A percentile compares a stretch with the other conserved stretches of the same genome.
Evolutionary conservation across 2,113 vertebrate genomes (phyloP).

Genomic region (Miniopterus natalensis): DNA sequence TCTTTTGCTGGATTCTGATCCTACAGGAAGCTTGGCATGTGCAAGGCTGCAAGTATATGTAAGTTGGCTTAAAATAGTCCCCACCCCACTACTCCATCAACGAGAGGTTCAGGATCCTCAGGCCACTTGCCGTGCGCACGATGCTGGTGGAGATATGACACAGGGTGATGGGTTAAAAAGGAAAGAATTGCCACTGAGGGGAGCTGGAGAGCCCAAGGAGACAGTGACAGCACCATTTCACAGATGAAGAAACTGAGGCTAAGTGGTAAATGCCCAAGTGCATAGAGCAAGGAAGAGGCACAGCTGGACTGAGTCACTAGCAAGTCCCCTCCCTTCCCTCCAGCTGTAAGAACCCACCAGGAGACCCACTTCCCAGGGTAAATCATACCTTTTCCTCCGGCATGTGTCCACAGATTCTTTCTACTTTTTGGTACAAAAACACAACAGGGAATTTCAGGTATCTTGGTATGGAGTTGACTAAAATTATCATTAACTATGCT

Average conservation of each 20-base stretch:
- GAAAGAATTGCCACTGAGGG: neutral
- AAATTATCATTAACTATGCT: neutral
- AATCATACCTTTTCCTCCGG: neutral
- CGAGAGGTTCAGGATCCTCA: neutral
- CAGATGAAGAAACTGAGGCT: neutral
- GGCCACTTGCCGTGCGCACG: no score
- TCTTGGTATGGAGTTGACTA: neutral
- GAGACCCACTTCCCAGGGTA: no score
- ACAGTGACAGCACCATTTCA: neutral
- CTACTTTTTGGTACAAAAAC: neutral
- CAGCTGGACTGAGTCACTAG: neutral
- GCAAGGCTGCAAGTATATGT: neutral
- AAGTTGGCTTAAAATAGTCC: neutral
- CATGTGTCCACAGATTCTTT: neutral
- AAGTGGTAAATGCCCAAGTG: neutral
- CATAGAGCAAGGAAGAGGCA: neutral
- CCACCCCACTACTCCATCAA: neutral
- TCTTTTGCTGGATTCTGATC: neutral
- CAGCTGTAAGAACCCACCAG: neutral
- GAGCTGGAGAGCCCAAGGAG: neutral
- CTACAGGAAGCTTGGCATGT: accelerated
- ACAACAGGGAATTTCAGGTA: neutral
- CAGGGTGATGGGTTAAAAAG: neutral
- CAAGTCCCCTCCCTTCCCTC: neutral
- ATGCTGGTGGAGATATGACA: neutral